Base-by-base conservation (phyloP, 1,140 invertebrate species). In the Chlorops oryzae region DNA sequence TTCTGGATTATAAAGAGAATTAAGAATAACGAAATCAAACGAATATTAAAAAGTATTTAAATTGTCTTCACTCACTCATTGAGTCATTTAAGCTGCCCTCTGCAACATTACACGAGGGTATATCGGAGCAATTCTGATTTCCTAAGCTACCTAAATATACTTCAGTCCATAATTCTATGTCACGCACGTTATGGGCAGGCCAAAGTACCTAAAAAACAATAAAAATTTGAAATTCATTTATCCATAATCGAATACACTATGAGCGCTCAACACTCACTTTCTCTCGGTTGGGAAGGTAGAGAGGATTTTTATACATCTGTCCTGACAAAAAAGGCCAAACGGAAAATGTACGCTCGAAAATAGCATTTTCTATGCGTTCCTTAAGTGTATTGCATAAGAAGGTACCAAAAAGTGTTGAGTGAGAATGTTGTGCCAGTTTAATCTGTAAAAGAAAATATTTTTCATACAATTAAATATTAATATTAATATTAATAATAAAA, bases 351-450 rank as follows among this genome's bases (percentile, higher is more conserved):
- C 81, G 77, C 44, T 87, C 81, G 28, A 77, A 72, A 43, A 91
- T 79, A 43, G 82, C 78, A 46, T 81, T 76, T 20, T 80, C 77
- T 20, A 78, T 69, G 39, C 92, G 79, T 72, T 96, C 90, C 61
- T 83, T 81, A 32, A 80, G 75, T 25, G 83, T 89, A 74, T 98
- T 98, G 74, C 91, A 96, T 43, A 98, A 79, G 78, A 98, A 98
- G 58, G 92, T 96, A 47, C 95, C 95, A 77, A 96, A 98, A 58
- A 98, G 79, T 73, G 92, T 92, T 28, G 95, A 96, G 72, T 96
- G 93, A 3, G 87, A 87, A 74, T 98, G 96, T 59, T 95, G 90
- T 3, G 86, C 91, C 58, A 98, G 75, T 78, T 97, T 97, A 40
- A 96, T 86, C 92, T 96, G 67, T 48, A 77, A 75, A 58, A 59